Base-by-base conservation (phyloP, 2,113 vertebrate genomes). In the Bubo bubo region DNA sequence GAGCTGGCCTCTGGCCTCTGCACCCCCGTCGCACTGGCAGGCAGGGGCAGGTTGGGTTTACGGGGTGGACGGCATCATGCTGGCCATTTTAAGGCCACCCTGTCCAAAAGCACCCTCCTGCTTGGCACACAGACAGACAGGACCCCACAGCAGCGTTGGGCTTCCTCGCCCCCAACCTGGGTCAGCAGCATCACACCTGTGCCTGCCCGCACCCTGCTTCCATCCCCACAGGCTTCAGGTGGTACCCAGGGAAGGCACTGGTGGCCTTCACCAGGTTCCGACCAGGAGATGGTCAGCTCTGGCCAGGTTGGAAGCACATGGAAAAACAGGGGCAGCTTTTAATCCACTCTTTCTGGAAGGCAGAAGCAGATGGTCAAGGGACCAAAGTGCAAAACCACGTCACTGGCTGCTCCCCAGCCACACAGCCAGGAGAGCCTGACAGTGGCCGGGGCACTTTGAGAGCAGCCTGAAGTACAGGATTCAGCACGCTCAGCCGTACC, bases 131-230 rank as follows among this genome's bases (percentile, higher is more conserved):
- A 63, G 62, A 26, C 58, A 28, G 50, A 18, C 39, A 52, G 66
- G 43, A 82, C 14, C 55, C 17, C 3, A 2, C 1, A 8, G 75
- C 34, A 56, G 50, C 5, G 1, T 15, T 16, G 22, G 26, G 37
- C 41, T 79, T 17, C 34, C 49, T 60, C 3, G 1, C 6, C 14
- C 39, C 0, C 0, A 63, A 12, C 4, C 12, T 3, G 14, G 30
- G 34, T 11, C 28, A n/a, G 59, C 76, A 73, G 67, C 80, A 64
- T 8, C 28, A 2, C 8, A 11, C n/a, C 63, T 2, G 8, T 18
- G 37, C 35, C 67, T 4, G 12, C 9, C 7, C 20, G 6, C 14
- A 1, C 27, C 56, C 70, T 3, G 3, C 12, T 30, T 18, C 26
- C 64, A 28, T 1, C 39, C 34, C 64, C 2, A 2, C 30, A 47